phyloP scores from a whole-genome alignment of 2,797 vertebrate species.

The Etheostoma nigrum region DNA sequence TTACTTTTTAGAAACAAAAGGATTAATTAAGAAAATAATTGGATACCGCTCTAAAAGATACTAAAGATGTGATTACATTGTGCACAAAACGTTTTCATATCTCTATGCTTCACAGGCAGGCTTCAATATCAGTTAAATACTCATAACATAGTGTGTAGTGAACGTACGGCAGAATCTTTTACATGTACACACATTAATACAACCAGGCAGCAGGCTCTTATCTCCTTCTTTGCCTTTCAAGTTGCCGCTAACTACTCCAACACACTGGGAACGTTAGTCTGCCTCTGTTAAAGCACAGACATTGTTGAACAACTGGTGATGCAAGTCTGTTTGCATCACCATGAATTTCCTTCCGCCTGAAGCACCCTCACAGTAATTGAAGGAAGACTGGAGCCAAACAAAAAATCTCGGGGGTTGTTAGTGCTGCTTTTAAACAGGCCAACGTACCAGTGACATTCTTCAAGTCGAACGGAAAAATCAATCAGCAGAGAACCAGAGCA shows the following conservation, averaged over 20 bases:
- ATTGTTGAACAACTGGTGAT: slow-evolving; percentile 61
- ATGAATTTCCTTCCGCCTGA: slow-evolving; percentile 58
- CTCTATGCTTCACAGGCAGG: neutral
- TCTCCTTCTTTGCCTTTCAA: slow-evolving; percentile 51
- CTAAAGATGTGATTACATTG: neutral
- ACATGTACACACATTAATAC: slow-evolving; percentile 18
- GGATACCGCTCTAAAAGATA: neutral
- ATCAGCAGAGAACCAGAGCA: slow-evolving; percentile 60
- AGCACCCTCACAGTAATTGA: slow-evolving; percentile 63
- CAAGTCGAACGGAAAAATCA: slow-evolving; percentile 71
- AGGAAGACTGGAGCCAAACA: slow-evolving; percentile 51
- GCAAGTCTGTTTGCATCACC: slow-evolving; percentile 69
- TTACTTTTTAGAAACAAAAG: neutral
- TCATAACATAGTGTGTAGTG: neutral
- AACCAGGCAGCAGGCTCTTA: slow-evolving; percentile 33
- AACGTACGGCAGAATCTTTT: slow-evolving; percentile 11
- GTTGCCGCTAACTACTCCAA: slow-evolving; percentile 46
- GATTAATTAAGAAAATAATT: neutral
- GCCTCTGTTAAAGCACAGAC: slow-evolving; percentile 41
- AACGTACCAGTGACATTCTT: slow-evolving; percentile 63
- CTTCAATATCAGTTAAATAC: slow-evolving; percentile 20
- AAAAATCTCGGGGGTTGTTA: slow-evolving; percentile 62
- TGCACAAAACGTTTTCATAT: neutral
- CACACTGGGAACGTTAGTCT: slow-evolving; percentile 39
- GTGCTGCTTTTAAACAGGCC: slow-evolving; percentile 63